Base-by-base conservation (phyloP, 1,140 invertebrate species). In the Sycobia sp. region DNA sequence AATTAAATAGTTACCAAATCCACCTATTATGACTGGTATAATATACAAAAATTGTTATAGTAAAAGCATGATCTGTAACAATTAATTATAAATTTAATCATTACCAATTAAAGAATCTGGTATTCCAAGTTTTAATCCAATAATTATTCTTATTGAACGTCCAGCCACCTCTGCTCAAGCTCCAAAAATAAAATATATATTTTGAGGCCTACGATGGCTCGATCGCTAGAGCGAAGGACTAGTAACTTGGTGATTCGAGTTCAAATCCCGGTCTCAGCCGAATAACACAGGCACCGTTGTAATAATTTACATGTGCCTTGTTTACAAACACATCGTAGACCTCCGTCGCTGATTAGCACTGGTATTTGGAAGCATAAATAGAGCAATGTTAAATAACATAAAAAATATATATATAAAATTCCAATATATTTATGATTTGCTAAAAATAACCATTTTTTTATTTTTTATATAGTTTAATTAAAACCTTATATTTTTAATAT, bases 31-130 rank as follows among this genome's bases (percentile, higher is more conserved):
- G 77, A 88, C 83, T 50, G 88, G 89, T 83, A 91, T 91, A 62
- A 91, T 86, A 82, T 90, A 88, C 83, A 91, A 90, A 80, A 91
- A 91, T 87, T 87, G 91, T 89, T 85, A 90, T 91, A 69, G 90
- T 74, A 81, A 91, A 89, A 63, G 87, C 89, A 83, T 92, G 89
- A 7, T 83, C 81, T 10, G 89, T 91, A 18, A 91, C 84, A 76
- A 91, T 82, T 58, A 80, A 81, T 91, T 90, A 84, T 89, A 90
- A 76, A 88, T 84, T 83, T 89, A 85, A 73, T 88, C 85, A 83
- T 89, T 83, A 38, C 79, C 81, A 78, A 90, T 86, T 74, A 88
- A 79, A 44, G 71, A 76, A 29, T 85, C 85, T 0, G 86, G 84
- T 8, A 76, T 82, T 22, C 83, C 83, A 82, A 91, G 80, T 84